phyloP scores from a whole-genome alignment of 2,888 invertebrate species.

The Pecten maximus region DNA sequence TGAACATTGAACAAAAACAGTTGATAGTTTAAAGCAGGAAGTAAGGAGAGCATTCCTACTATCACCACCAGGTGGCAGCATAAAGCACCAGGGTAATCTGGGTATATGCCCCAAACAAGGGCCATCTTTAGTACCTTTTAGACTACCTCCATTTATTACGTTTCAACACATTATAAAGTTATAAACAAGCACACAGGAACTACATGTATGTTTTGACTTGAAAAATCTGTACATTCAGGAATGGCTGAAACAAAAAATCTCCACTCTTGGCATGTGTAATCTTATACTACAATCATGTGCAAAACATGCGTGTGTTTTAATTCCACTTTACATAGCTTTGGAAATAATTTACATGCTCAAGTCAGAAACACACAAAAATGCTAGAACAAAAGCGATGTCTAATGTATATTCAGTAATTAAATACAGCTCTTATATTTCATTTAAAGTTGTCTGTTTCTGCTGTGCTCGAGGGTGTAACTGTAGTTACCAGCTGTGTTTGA shows the following conservation, averaged over 20 bases:
- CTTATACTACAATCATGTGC: background rate
- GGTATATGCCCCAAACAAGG: background rate
- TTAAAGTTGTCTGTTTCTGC: conserved; percentile 18
- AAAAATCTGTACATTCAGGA: background rate
- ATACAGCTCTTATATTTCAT: background rate
- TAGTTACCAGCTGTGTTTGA: background rate
- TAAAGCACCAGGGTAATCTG: background rate
- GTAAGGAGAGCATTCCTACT: background rate
- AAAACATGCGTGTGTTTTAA: background rate
- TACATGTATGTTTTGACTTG: background rate
- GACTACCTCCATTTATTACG: background rate
- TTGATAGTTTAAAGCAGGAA: background rate
- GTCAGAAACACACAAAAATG: conserved; percentile 3
- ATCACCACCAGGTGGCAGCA: background rate
- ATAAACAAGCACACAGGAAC: background rate
- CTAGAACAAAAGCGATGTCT: conserved; percentile 20
- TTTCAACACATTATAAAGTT: background rate
- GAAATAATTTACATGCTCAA: background rate
- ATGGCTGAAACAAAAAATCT: background rate
- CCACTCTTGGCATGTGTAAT: background rate
- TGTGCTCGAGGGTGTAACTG: background rate
- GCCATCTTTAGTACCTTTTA: background rate
- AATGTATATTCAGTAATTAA: background rate
- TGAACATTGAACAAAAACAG: background rate
- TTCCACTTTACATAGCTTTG: conserved; percentile 13